Percentiles rank a stretch among this genome's conserved stretches.
Conservation (phyloP, 2,888 invertebrate genomes). For the Platerodrilus igneus region DNA sequence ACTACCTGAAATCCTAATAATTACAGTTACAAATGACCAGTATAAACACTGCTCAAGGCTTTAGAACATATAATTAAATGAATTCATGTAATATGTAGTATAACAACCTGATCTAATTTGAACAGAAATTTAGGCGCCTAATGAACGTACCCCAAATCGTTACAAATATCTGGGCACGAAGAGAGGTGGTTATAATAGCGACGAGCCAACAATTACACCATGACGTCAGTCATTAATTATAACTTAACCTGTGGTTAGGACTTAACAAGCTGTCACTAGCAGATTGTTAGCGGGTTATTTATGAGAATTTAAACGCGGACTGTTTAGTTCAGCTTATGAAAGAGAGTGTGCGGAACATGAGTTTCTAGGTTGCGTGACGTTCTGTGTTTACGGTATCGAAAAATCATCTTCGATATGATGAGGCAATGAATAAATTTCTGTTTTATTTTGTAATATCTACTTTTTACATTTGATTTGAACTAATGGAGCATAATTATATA, state of each 20-base stretch:
- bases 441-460: too few relatives aligned
- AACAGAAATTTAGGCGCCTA: conserved; percentile 39
- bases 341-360: conserved; percentile 23
- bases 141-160: conserved; percentile 45
- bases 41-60: too few relatives aligned
- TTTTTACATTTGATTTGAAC: too few relatives aligned
- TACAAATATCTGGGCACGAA: conserved; percentile 43
- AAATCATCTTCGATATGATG: too few relatives aligned
- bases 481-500: too few relatives aligned
- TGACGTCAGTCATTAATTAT: conserved; percentile 52
- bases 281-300: conserved; percentile 52
- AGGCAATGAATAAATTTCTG: too few relatives aligned
- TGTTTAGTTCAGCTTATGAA: conserved; percentile 33
- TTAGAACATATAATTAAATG: conserved; percentile 8
- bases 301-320: conserved; percentile 51
- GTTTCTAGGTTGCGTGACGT: conserved; percentile 1
- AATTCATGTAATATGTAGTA: conserved; percentile 8
- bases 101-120: conserved; percentile 11
- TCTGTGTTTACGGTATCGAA: too few relatives aligned
- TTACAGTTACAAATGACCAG: too few relatives aligned
- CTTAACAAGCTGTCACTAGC: conserved; percentile 52
- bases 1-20: too few relatives aligned
- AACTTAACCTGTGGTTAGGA: conserved; percentile 53
- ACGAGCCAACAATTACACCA: conserved; percentile 50
- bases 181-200: conserved; percentile 39